Percentiles rank a stretch among this genome's conserved stretches.
Conservation (phyloP, 2,113 vertebrate species). For the Ahaetulla prasina region DNA sequence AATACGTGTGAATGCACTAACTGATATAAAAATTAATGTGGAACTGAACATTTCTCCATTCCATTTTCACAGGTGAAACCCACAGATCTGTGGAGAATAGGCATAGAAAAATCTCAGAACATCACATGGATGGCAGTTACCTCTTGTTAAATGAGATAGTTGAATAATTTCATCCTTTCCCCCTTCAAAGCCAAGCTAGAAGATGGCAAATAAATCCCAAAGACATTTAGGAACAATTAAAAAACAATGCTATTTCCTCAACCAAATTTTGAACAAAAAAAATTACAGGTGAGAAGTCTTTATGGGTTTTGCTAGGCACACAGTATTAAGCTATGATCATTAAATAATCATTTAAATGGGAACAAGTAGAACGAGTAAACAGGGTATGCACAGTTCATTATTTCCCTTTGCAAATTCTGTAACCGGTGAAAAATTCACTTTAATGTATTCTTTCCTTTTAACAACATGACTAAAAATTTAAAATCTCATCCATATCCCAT, state of each 20-base stretch:
- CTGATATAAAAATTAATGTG: not conserved
- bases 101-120: not conserved
- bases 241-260: not conserved
- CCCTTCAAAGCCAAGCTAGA: not conserved
- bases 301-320: slow-evolving; percentile 32
- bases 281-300: not conserved
- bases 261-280: not conserved
- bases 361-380: slow-evolving; percentile 25
- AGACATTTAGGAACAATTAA: not conserved
- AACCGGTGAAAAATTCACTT: slow-evolving; percentile 46
- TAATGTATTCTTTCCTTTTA: slow-evolving; percentile 42
- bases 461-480: slow-evolving; percentile 12
- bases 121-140: not conserved
- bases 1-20: not conserved
- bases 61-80: not conserved
- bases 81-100: not conserved
- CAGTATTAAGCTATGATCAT: slow-evolving; percentile 37
- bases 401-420: slow-evolving; percentile 52
- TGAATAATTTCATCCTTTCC: not conserved
- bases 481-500: slow-evolving; percentile 32
- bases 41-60: not conserved
- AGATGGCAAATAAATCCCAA: not conserved
- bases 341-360: slow-evolving; percentile 43
- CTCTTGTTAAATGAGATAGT: not conserved
- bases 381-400: slow-evolving; percentile 41